Percentiles rank a stretch among this genome's conserved stretches.
Conservation (phyloP, 2,888 invertebrate species). For the Scaptomyza reducta region DNA sequence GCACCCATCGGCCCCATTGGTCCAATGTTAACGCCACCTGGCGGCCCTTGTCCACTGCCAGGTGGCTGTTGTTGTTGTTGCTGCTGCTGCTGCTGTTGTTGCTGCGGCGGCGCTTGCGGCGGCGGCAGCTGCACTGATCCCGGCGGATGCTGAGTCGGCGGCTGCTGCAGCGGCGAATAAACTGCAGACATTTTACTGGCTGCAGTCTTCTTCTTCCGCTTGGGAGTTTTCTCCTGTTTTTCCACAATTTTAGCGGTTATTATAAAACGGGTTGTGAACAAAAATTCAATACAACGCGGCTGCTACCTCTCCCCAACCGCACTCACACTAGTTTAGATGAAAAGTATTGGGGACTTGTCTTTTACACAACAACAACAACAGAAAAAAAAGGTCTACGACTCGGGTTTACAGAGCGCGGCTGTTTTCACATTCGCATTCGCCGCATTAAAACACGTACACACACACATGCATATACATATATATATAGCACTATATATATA, state of each 20-base stretch:
- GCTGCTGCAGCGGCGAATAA: constrained; percentile 81
- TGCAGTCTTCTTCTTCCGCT: constrained; percentile 84
- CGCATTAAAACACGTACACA: constrained; percentile 48
- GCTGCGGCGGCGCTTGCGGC: constrained; percentile 47
- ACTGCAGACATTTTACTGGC: constrained; percentile 85
- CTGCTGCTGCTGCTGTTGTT: constrained; percentile 54
- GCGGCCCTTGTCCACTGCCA: constrained; percentile 64
- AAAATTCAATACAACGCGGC: constrained; percentile 33
- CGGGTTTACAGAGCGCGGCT: constrained; percentile 59
- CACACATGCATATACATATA: constrained; percentile 23
- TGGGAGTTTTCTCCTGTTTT: constrained; percentile 84
- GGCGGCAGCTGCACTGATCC: constrained; percentile 57
- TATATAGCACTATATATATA: constrained; percentile 22
- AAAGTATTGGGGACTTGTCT: constrained; percentile 21
- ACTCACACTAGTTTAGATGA: constrained; percentile 10
- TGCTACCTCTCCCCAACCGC: constrained; percentile 4
- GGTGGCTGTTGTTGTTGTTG: constrained; percentile 56
- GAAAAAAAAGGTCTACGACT: constrained; percentile 23
- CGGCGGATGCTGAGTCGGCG: constrained; percentile 62
- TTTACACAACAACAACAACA: constrained; percentile 32
- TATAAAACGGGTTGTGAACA: constrained; percentile 60
- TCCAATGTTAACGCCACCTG: constrained; percentile 56
- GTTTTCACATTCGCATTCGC: constrained; percentile 56
- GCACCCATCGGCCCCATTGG: constrained; percentile 69
- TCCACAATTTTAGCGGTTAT: constrained; percentile 84